Percentiles rank a stretch among this genome's conserved stretches.
phyloP scores from a whole-genome alignment of 1,140 invertebrate species.

The Pollicipes pollicipes region DNA sequence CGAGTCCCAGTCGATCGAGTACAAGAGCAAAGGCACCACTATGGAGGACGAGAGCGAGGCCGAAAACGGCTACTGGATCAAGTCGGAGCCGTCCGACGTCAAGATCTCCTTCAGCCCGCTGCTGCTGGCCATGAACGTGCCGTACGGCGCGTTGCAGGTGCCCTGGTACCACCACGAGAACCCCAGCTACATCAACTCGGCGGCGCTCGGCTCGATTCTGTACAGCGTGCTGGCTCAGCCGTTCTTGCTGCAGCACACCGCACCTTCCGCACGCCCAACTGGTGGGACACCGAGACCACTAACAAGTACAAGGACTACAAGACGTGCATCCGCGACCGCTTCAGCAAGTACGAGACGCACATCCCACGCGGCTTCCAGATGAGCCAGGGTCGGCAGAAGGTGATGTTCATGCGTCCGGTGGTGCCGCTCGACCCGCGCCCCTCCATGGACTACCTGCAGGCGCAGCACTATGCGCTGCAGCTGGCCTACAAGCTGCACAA shows the following conservation, averaged over 20 bases:
- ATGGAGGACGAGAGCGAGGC: not conserved
- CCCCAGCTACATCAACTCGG: not conserved
- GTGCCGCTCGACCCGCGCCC: not conserved
- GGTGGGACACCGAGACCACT: not conserved
- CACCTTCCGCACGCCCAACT: slow-evolving; percentile 1
- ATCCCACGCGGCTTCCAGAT: slow-evolving; percentile 4
- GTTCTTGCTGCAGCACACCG: slow-evolving; percentile 1
- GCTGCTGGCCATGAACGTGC: slow-evolving; percentile 1
- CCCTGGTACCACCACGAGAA: slow-evolving; percentile 1
- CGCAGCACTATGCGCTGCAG: not conserved
- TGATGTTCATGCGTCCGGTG: not conserved
- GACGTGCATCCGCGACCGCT: not conserved
- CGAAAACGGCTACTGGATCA: slow-evolving; percentile 5
- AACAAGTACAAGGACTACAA: not conserved
- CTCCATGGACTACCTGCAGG: slow-evolving; percentile 3
- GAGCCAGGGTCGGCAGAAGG: not conserved
- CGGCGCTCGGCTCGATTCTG: not conserved
- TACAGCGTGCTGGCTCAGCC: slow-evolving; percentile 5
- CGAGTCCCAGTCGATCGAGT: not conserved
- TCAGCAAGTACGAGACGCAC: slow-evolving; percentile 5
- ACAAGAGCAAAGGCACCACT: not conserved
- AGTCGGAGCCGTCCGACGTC: not conserved
- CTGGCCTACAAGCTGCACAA: slow-evolving; percentile 5
- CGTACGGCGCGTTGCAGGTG: slow-evolving; percentile 1
- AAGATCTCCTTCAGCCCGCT: not conserved